A percentile compares a stretch with the other conserved stretches of the same genome.
These are phyloP conservation scores for Bacillus rossius DNA, from an alignment of 1,140 invertebrate species.

Conservation along the genomic window DNA sequence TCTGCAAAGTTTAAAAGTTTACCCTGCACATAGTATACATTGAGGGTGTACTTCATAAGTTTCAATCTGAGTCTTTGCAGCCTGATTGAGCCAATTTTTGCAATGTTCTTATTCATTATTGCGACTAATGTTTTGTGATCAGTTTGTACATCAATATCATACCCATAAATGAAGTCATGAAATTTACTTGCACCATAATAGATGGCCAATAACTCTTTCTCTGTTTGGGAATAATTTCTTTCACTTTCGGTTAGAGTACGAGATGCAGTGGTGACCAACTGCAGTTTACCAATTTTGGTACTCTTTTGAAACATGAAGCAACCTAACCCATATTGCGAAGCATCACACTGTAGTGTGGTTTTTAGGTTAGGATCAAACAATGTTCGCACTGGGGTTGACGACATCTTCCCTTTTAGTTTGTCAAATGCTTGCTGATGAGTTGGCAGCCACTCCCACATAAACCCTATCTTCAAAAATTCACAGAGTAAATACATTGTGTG, in stretches of 20 bases:
- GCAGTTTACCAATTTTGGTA: conserved; percentile 14
- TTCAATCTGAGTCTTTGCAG: conserved; percentile 40
- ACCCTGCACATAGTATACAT: conserved; percentile 34
- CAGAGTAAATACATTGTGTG: conserved; percentile 15
- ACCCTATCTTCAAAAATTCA: conserved; percentile 19
- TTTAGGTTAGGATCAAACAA: conserved; percentile 26
- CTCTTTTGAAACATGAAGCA: no score
- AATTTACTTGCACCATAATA: conserved; percentile 30
- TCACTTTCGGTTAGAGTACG: conserved; percentile 31
- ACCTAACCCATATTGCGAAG: conserved; percentile 8
- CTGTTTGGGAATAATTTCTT: conserved; percentile 31
- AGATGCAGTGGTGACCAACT: conserved; percentile 36
- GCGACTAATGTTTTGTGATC: conserved; percentile 38
- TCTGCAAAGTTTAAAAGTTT: conserved; percentile 42
- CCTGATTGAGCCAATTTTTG: conserved; percentile 24
- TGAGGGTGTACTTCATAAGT: conserved; percentile 34
- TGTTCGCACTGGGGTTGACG: conserved; percentile 19
- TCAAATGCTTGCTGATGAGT: conserved; percentile 18
- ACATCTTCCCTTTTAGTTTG: conserved; percentile 21
- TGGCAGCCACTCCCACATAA: conserved; percentile 14
- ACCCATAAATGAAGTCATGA: conserved; percentile 32
- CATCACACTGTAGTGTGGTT: conserved; percentile 25
- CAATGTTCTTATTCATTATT: conserved; percentile 25
- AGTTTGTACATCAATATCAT: conserved; percentile 28
- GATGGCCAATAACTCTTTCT: conserved; percentile 35